These are phyloP conservation scores for Aythya baeri DNA, from an alignment of 2,113 vertebrate genomes.

Conservation along the genomic window DNA sequence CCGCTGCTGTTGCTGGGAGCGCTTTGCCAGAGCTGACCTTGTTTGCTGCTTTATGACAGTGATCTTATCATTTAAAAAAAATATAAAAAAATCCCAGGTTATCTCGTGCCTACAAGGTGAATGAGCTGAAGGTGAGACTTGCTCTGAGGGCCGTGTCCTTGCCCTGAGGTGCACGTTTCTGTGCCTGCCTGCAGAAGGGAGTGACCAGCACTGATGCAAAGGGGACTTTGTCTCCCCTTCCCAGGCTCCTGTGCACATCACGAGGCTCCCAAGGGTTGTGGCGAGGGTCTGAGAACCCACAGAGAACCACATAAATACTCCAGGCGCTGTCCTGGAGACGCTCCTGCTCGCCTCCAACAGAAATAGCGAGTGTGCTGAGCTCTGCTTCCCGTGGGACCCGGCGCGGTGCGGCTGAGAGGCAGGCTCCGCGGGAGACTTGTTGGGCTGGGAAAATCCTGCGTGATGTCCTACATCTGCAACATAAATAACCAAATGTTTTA, in stretches of 20 bases:
- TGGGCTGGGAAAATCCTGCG: constrained; percentile 16
- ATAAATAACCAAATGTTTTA: not conserved
- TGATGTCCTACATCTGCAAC: not conserved
- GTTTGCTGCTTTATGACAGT: not conserved
- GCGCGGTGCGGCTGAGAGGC: not conserved
- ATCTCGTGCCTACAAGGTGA: not conserved
- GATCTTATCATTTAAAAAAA: not conserved
- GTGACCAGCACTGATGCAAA: rapidly evolving
- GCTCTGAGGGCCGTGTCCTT: not conserved
- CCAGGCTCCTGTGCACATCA: not conserved
- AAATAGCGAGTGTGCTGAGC: not conserved
- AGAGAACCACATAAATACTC: not conserved
- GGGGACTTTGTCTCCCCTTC: not conserved
- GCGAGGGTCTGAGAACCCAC: not conserved
- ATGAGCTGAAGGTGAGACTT: not conserved
- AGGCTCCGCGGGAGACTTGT: not conserved
- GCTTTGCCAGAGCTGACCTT: not conserved
- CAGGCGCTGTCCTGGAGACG: not conserved
- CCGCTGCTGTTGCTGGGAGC: not conserved
- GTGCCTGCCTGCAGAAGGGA: not conserved
- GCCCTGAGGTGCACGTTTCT: not conserved
- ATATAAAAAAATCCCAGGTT: not conserved
- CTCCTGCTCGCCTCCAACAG: not conserved
- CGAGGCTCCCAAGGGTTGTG: not conserved
- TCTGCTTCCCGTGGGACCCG: constrained; percentile 42